Base-by-base conservation (phyloP, 2,888 invertebrate species). In the Volucella zonaria region DNA sequence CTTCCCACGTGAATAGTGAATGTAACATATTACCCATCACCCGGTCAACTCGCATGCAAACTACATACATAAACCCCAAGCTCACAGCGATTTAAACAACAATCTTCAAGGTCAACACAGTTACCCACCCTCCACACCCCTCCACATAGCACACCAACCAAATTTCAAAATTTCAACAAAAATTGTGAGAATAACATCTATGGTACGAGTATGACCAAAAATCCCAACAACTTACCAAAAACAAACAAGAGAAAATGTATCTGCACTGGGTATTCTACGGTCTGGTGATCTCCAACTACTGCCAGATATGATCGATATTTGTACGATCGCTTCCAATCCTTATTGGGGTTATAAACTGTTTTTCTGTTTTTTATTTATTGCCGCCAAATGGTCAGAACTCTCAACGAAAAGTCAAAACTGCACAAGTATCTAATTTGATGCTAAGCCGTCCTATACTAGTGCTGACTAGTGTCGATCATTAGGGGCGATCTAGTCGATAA, bases 171-270 rank as follows among this genome's bases (percentile, higher is more conserved):
- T 14, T 4, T 40, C 40, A 8, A 23, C 40, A 47, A 54, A 23
- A 61, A 62, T 51, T 52, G 76, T 62, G 68, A 54, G 68, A 77
- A 76, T 51, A 75, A 43, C 66, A 59, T 66, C 43, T 15, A n/a
- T n/a, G n/a, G n/a, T n/a, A 18, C 18, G 18, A 18, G 18, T 18
- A 75, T 47, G 45, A 31, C n/a, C 18, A n/a, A 49, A 56, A 18
- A 14, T 14, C 31, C 18, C 47, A 18, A 43, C 10, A 52, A 54
- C 54, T 54, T 15, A 54, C 67, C 61, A 77, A 62, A 51, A 15
- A 59, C 38, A 38, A 31, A 59, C 15, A 15, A 40, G 31, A 40
- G 31, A 31, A 31, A 31, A 31, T 31, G 31, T 31, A 31, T 31
- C 31, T 58, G 1, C 42, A 23, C 10, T 62, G 54, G 31, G 45